Evolutionary conservation across 2,797 vertebrate species (phyloP).

Genomic region (Trachops cirrhosus): DNA sequence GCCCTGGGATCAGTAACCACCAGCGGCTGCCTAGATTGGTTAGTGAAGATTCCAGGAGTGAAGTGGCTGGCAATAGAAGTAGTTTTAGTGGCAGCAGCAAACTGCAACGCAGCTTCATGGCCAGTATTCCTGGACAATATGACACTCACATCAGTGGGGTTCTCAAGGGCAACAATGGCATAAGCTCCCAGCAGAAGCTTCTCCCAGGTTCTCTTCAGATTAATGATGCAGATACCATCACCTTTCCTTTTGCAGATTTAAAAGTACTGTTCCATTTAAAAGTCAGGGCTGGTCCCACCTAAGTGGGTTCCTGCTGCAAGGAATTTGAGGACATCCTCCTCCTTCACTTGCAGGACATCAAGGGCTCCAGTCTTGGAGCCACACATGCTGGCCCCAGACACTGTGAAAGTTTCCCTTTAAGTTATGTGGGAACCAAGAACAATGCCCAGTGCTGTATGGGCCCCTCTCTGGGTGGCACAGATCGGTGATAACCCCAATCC

Average conservation of each 20-base stretch:
- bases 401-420: background rate
- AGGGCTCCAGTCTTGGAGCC: too few relatives aligned
- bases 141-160: background rate
- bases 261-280: background rate
- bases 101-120: background rate
- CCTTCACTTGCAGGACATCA: background rate
- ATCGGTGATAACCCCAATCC: background rate
- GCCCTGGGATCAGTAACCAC: background rate
- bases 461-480: background rate
- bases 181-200: background rate
- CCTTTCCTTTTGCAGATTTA: background rate
- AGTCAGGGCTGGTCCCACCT: background rate
- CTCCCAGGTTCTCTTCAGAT: background rate
- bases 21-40: background rate
- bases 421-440: background rate
- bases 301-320: background rate
- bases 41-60: background rate
- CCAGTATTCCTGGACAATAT: background rate
- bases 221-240: background rate
- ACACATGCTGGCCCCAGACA: background rate
- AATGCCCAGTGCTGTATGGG: background rate
- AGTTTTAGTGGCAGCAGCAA: background rate
- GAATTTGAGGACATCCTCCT: background rate
- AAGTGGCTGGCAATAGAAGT: background rate
- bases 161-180: background rate